Evolutionary conservation across 2,888 invertebrate species (phyloP).

Genomic region (Idaea aversata): DNA sequence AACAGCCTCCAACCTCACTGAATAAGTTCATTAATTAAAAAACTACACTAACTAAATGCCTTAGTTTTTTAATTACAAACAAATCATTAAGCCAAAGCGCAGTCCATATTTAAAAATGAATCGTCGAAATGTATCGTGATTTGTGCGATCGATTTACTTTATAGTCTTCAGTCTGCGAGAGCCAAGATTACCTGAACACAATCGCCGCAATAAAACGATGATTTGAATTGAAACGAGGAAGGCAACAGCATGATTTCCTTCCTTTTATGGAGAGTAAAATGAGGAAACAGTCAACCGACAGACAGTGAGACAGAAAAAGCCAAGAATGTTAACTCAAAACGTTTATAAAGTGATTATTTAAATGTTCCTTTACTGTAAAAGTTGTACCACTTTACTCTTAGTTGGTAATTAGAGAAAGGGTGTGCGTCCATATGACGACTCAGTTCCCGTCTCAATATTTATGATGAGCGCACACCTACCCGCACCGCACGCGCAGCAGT

Average conservation of each 20-base stretch:
- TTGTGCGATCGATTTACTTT: background rate
- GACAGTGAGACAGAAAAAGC: conserved; percentile 32
- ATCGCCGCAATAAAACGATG: conserved; percentile 19
- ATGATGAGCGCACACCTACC: too few relatives aligned
- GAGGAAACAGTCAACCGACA: conserved; percentile 44
- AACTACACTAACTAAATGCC: too few relatives aligned
- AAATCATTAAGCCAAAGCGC: too few relatives aligned
- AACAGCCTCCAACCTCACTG: too few relatives aligned
- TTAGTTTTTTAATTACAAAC: too few relatives aligned
- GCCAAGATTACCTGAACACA: background rate
- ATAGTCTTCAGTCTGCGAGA: background rate
- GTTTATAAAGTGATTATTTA: background rate
- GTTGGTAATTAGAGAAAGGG: background rate
- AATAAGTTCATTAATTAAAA: too few relatives aligned
- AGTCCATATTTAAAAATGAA: too few relatives aligned
- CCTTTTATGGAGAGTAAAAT: conserved; percentile 44
- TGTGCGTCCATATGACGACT: too few relatives aligned
- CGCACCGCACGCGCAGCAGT: too few relatives aligned
- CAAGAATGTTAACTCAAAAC: background rate
- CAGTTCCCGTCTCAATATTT: too few relatives aligned
- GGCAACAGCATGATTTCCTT: conserved; percentile 34
- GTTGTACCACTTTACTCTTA: conserved; percentile 12
- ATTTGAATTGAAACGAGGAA: conserved; percentile 46
- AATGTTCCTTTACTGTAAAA: conserved; percentile 14
- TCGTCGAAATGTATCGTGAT: too few relatives aligned